A percentile compares a stretch with the other conserved stretches of the same genome.
phyloP scores from a whole-genome alignment of 1,140 invertebrate species.

The Lerema accius region DNA sequence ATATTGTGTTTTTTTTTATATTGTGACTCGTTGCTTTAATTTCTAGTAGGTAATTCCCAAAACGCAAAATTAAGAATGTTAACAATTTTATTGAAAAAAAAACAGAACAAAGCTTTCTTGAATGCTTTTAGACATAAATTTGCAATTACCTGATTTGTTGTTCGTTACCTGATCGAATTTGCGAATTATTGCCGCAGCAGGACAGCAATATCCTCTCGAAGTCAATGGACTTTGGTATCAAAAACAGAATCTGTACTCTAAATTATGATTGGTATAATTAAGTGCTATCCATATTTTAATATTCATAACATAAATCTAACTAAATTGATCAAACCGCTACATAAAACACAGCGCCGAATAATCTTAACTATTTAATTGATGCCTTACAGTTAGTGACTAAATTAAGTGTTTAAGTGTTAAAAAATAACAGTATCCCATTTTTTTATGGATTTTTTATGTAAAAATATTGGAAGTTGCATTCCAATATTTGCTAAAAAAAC shows the following conservation, averaged over 20 bases:
- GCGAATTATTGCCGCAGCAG: background rate
- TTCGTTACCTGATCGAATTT: background rate
- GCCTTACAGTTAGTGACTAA: conserved; percentile 3
- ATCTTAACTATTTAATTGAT: conserved; percentile 7
- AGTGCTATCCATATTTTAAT: background rate
- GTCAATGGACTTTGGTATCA: background rate
- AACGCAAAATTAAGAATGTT: too few species aligned
- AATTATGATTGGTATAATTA: background rate
- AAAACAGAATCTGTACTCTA: background rate
- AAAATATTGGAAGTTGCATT: too few species aligned
- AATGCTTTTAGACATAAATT: too few species aligned
- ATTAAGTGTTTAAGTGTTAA: too few species aligned
- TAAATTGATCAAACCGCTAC: conserved; percentile 7
- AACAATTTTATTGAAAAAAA: too few species aligned
- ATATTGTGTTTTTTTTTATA: too few species aligned
- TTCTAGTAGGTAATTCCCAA: too few species aligned
- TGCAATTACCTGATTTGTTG: background rate
- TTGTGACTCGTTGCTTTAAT: too few species aligned
- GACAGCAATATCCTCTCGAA: background rate
- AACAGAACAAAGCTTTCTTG: too few species aligned
- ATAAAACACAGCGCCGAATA: background rate
- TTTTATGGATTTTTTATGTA: too few species aligned
- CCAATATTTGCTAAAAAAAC: too few species aligned
- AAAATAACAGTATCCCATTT: too few species aligned
- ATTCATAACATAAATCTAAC: background rate